A percentile compares a stretch with the other conserved stretches of the same genome.
phyloP scores from a whole-genome alignment of 2,797 vertebrate species.

The Melanotaenia trifasciata region DNA sequence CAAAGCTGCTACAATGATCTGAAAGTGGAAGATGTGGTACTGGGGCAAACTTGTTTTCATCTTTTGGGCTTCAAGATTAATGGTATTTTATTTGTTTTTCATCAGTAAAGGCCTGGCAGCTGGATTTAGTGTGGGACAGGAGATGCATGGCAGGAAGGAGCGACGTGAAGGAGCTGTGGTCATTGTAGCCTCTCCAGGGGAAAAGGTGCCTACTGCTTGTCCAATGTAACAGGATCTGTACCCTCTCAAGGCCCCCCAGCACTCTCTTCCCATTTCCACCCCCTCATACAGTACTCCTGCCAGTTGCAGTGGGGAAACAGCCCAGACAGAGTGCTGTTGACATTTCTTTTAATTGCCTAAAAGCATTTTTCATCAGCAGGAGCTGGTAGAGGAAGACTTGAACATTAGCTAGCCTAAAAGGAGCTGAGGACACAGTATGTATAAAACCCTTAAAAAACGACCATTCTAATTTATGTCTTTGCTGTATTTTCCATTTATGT shows the following conservation, averaged over 20 bases:
- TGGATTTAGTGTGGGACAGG: slow-evolving; percentile 16
- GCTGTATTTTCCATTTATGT: neutral
- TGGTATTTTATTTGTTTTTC: slow-evolving; percentile 66
- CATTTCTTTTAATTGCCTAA: slow-evolving; percentile 73
- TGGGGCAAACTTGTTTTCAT: slow-evolving; percentile 44
- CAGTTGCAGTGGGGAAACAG: slow-evolving; percentile 48
- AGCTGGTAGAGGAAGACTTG: slow-evolving; percentile 31
- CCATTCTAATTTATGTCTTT: neutral
- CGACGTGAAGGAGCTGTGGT: slow-evolving; percentile 50
- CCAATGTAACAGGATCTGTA: slow-evolving; percentile 62
- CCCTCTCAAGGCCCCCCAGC: slow-evolving; percentile 41
- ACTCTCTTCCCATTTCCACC: neutral
- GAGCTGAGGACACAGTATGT: slow-evolving; percentile 5
- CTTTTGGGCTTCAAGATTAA: slow-evolving; percentile 49
- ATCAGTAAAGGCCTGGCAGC: slow-evolving; percentile 66
- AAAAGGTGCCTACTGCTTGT: slow-evolving; percentile 70
- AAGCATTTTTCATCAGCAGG: slow-evolving; percentile 56
- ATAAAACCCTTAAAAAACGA: neutral
- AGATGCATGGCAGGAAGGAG: slow-evolving; percentile 24
- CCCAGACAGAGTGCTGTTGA: slow-evolving; percentile 59
- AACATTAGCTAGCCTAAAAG: slow-evolving; percentile 13
- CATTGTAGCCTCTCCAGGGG: slow-evolving; percentile 43
- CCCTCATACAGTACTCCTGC: slow-evolving; percentile 22
- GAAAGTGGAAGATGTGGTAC: slow-evolving; percentile 27
- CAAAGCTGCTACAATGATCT: slow-evolving; percentile 33